Base-by-base conservation (phyloP, 53 echinoderm and acorn worm species). In the Arbacia lixula region DNA sequence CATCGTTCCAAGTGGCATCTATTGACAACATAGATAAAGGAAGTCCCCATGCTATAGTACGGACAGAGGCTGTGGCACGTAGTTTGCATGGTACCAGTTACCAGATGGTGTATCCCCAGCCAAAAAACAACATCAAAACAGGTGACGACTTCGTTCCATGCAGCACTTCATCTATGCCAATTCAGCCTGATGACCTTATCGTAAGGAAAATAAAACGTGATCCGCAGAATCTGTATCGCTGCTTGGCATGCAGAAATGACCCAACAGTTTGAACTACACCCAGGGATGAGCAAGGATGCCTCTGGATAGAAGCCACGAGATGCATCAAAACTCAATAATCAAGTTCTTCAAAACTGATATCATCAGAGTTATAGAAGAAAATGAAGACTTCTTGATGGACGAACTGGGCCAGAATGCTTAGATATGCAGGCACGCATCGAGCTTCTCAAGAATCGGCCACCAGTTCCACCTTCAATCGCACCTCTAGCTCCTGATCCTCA, bases 21-120 rank as follows among this genome's bases (percentile, higher is more conserved):
- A 51, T 72, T 6, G 73, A 72, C 30, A 72, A 72, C 52, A 69
- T 69, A 5, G 69, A 69, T n/a, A 69, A 69, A 40, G 69, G 69
- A 28, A 41, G 42, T 3, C 69, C 69, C 2, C 69, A 69, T 69
- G 69, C 69, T 41, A 24, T 41, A 1, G 69, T 69, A 0, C 4
- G 20, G 2, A 41, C 69, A 39, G 69, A 69, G 6, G 40, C 42
- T 39, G 25, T 24, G 10, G 1, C 69, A 69, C 4, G 69, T 19
- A 69, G 69, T 41, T 38, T 69, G 4, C 69, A 69, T 69, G 73
- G 73, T 6, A 72, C 73, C 0, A 72, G 73, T 17, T 72, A 72
- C 20, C 73, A 72, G 14, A 1, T 52, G 2, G 73, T 72, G 1
- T 72, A 27, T 28, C 52, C 73, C 0, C 52, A 52, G 52, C 73